These are phyloP conservation scores for Caenorhabditis parvicauda DNA, from an alignment of 2,888 invertebrate species.

Conservation along the genomic window DNA sequence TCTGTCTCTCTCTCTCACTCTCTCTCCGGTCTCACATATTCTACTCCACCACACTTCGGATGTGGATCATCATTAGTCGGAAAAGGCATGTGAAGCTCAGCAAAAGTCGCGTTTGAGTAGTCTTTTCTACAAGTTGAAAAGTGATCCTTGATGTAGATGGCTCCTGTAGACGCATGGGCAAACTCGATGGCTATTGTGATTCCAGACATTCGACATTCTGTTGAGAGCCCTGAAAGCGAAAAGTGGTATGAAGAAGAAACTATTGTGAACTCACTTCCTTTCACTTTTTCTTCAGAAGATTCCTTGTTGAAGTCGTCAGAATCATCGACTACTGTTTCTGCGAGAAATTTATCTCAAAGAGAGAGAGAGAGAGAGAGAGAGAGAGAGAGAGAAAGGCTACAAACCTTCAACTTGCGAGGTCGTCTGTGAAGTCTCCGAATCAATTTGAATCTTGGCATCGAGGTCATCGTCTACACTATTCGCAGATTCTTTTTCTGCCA, in stretches of 20 bases:
- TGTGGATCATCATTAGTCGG: constrained; percentile 48
- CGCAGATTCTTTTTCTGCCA: constrained; percentile 6
- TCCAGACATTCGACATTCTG: constrained; percentile 57
- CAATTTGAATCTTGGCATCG: constrained; percentile 10
- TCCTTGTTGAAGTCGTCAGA: constrained; percentile 21
- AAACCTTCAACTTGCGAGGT: constrained; percentile 17
- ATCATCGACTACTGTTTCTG: constrained; percentile 34
- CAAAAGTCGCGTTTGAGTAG: constrained; percentile 30
- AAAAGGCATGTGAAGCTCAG: constrained; percentile 52
- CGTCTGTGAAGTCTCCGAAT: constrained; percentile 14
- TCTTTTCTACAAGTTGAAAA: constrained; percentile 31
- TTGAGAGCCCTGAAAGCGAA: constrained; percentile 42
- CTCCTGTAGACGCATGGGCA: constrained; percentile 46
- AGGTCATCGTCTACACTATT: constrained; percentile 16
- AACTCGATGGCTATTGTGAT: constrained; percentile 49
- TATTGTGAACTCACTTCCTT: constrained; percentile 8
- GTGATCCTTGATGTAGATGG: constrained; percentile 54
- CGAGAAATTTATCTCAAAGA: too few species aligned
- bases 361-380: neutral
- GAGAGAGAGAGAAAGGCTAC: neutral
- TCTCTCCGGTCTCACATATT: constrained; percentile 27
- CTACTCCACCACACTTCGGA: constrained; percentile 51
- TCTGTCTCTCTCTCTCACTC: neutral
- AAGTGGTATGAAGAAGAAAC: too few species aligned
- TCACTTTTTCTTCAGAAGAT: constrained; percentile 11